These are phyloP conservation scores for Scaptomyza pallida DNA, from an alignment of 1,140 invertebrate genomes.

Conservation along the genomic window DNA sequence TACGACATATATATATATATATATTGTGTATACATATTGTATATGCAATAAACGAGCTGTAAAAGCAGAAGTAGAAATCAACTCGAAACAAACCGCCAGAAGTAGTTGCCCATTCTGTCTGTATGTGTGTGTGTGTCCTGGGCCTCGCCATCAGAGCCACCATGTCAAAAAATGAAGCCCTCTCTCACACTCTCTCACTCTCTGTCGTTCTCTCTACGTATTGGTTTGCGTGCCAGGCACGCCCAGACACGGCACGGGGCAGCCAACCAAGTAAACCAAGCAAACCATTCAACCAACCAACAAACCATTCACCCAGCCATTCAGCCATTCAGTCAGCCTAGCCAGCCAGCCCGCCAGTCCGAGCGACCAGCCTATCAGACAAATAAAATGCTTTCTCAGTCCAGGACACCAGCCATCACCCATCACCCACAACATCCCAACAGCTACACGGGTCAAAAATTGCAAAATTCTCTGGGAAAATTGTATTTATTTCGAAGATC, in stretches of 20 bases:
- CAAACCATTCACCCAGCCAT: not conserved
- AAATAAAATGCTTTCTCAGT: constrained; percentile 39
- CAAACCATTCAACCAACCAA: constrained; percentile 21
- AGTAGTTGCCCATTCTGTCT: constrained; percentile 75
- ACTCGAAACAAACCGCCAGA: constrained; percentile 58
- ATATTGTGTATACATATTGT: constrained; percentile 28
- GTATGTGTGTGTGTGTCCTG: not conserved
- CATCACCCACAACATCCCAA: not conserved
- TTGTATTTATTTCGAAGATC: no score
- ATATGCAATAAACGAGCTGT: not conserved
- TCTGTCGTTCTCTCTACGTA: constrained; percentile 25
- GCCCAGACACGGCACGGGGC: constrained; percentile 58
- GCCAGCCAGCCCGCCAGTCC: constrained; percentile 48
- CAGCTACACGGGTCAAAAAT: not conserved
- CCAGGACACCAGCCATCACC: constrained; percentile 1
- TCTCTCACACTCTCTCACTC: not conserved
- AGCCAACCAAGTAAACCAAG: constrained; percentile 16
- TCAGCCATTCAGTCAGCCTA: not conserved
- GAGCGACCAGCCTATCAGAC: constrained; percentile 76
- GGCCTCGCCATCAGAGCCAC: constrained; percentile 38
- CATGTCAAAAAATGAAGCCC: constrained; percentile 65
- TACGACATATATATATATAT: constrained; percentile 38
- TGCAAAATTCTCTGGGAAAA: not conserved
- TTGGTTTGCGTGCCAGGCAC: constrained; percentile 69
- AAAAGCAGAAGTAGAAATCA: constrained; percentile 15